A percentile compares a stretch with the other conserved stretches of the same genome.
phyloP scores from a whole-genome alignment of 2,888 invertebrate genomes.

The Penaeus monodon region DNA sequence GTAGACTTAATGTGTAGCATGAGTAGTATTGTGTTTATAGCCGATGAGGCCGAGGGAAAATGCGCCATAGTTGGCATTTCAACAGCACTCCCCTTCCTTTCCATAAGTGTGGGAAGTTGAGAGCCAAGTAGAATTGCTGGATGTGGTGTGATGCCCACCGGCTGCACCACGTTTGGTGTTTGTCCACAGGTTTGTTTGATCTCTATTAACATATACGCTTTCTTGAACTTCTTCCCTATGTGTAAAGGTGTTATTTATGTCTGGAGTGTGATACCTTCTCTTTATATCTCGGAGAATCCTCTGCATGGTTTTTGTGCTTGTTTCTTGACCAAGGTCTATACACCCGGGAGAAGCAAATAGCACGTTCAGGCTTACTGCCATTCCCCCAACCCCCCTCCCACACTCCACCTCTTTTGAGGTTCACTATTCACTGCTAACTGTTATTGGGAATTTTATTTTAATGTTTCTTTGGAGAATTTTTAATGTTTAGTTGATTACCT shows the following conservation, averaged over 20 bases:
- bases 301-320: constrained; percentile 55
- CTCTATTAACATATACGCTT: constrained; percentile 64
- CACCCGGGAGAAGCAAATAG: background rate
- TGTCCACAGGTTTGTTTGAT: constrained; percentile 63
- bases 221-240: constrained; percentile 61
- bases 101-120: constrained; percentile 6
- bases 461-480: constrained; percentile 7
- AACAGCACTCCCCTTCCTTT: constrained; percentile 3
- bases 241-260: constrained; percentile 63
- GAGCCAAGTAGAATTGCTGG: constrained; percentile 18
- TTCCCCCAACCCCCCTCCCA: constrained; percentile 26
- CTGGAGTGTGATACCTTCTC: constrained; percentile 62
- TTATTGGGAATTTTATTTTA: constrained; percentile 12
- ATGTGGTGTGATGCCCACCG: constrained; percentile 39
- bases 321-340: constrained; percentile 50
- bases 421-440: constrained; percentile 37
- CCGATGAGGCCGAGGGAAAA: constrained; percentile 48
- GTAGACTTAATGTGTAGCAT: constrained; percentile 58
- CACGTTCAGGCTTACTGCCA: constrained; percentile 33
- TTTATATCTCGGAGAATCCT: constrained; percentile 52
- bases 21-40: constrained; percentile 61
- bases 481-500: constrained; percentile 29
- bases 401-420: constrained; percentile 26
- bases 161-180: constrained; percentile 57
- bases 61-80: constrained; percentile 9